Base-by-base conservation (phyloP, 23 tunicate genomes). In the Diplosoma virens region DNA sequence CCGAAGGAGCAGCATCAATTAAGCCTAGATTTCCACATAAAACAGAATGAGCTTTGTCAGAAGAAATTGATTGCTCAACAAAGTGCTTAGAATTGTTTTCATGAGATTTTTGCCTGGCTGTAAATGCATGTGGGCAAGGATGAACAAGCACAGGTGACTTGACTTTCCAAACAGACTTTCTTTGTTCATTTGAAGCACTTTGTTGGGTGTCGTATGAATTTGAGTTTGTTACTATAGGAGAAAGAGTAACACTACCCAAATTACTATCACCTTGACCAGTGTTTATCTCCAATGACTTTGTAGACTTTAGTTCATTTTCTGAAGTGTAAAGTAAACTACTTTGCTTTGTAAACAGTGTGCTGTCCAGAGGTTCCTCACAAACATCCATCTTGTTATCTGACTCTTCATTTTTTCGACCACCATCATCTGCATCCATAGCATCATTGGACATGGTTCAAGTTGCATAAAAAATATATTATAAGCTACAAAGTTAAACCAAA, bases 391-490 rank as follows among this genome's bases (percentile, higher is more conserved):
- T 25, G 22, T 18, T 55, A 11, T 55, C 75, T 6, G 53, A 16
- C 26, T 11, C 16, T 34, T 68, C 53, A 34, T 29, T 29, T 68
- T 68, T 68, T 53, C 32, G 2, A 22, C 5, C 53, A 35, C 4
- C 4, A 35, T 68, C 75, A 3, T 68, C 75, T 3, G 75, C 52
- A 34, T 68, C 75, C 75, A 68, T 68, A 3, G 20, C 7, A 11
- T 68, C 75, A 68, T 22, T 29, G 16, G 53, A 68, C 75, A 68
- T 68, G 6, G 36, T 27, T 6, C 9, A 5, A 3, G 71, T n/a
- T 27, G n/a, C n/a, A n/a, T n/a, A n/a, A n/a, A n/a, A n/a, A n/a
- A n/a, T n/a, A n/a, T n/a, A n/a, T n/a, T n/a, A 14, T 18, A 58
- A 14, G 25, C 25, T 58, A 14, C 25, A 58, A 11, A 6, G 65